Evolutionary conservation across 2,888 invertebrate genomes (phyloP).

Genomic region (Zygogramma bicolorata): DNA sequence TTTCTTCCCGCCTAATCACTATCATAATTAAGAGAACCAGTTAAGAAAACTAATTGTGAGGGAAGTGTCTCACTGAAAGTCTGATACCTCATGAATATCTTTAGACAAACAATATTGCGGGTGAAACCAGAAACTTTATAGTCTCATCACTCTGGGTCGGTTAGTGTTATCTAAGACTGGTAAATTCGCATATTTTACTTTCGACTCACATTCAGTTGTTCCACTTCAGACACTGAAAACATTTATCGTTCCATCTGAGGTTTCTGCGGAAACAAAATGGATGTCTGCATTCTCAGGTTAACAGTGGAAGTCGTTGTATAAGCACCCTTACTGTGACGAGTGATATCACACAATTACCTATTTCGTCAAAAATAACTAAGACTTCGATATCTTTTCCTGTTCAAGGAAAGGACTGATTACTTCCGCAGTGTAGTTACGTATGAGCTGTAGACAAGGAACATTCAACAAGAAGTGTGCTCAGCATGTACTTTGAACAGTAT

Average conservation of each 20-base stretch:
- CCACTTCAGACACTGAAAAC: neutral
- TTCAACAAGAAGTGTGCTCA: too few relatives aligned
- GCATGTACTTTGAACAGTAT: too few relatives aligned
- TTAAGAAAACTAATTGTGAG: constrained; percentile 39
- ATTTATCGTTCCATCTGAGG: neutral
- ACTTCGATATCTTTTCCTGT: too few relatives aligned
- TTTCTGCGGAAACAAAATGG: neutral
- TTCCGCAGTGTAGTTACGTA: too few relatives aligned
- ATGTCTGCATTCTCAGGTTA: neutral
- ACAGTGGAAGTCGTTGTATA: too few relatives aligned
- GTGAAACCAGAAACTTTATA: neutral
- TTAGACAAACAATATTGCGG: constrained; percentile 41
- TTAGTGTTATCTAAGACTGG: neutral
- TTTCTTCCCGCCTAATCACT: constrained; percentile 18
- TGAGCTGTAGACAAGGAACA: too few relatives aligned
- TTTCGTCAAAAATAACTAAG: too few relatives aligned
- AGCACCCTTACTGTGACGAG: too few relatives aligned
- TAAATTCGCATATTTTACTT: neutral
- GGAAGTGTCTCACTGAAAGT: constrained; percentile 37
- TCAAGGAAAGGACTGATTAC: too few relatives aligned
- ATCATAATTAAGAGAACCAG: constrained; percentile 29
- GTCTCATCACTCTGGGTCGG: neutral
- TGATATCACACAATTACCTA: too few relatives aligned
- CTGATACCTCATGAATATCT: constrained; percentile 43
- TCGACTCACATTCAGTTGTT: neutral